Base-by-base conservation (phyloP, 2,113 vertebrate species). In the Scatophagus argus region DNA sequence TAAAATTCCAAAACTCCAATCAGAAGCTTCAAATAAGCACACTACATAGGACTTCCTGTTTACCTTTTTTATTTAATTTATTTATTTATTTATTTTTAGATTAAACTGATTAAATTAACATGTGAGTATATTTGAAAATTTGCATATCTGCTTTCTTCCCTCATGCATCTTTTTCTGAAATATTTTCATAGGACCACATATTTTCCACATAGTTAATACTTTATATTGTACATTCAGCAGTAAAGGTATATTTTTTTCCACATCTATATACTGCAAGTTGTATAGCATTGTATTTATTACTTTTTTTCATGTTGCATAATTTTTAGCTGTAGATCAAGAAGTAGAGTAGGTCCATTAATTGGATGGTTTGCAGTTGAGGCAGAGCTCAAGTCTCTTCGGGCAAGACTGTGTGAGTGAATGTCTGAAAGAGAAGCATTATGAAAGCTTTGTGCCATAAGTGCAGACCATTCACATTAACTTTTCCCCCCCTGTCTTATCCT, bases 401-500 rank as follows among this genome's bases (percentile, higher is more conserved):
- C 10, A 25, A 41, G 31, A 56, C 51, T 38, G 16, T 38, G 41
- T 65, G n/a, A n/a, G 44, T 46, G 29, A 43, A 25, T 21, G 21
- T 13, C 8, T 60, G 51, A 44, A 25, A 31, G 3, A 66, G 55
- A 23, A n/a, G 5, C 60, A 64, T 2, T 34, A 43, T 58, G 25
- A 60, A 52, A 29, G 14, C 62, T 77, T 27, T 65, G 31, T 36
- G n/a, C 19, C 63, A 67, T 27, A 60, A 68, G 34, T 25, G 39
- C 11, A 60, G 73, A 54, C 41, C 17, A 32, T 54, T 39, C 32
- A 63, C 17, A 38, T 59, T n/a, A 4, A 46, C 46, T 58, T 58
- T 59, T 77, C 66, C 66, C 32, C 66, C 32, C 32, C 59, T 41
- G 38, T 60, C 6, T 21, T 51, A 61, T 66, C 32, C 29, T 74